phyloP scores from a whole-genome alignment of 2,113 vertebrate genomes.

The Verasper variegatus region DNA sequence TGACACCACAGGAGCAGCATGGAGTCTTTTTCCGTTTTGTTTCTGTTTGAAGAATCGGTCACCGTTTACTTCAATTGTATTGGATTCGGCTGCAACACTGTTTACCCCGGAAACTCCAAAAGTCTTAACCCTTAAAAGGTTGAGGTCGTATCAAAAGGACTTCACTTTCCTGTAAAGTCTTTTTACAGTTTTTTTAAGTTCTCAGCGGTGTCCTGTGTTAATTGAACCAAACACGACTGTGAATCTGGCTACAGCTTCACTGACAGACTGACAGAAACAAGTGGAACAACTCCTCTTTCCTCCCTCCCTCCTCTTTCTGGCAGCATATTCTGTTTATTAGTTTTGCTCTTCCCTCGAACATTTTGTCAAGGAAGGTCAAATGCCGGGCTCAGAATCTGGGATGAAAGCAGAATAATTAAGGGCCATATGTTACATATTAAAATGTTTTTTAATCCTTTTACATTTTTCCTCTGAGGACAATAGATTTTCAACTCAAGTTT shows the following conservation, averaged over 20 bases:
- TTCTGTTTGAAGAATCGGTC: too few relatives aligned
- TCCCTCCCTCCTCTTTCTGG: background rate
- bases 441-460: background rate
- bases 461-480: background rate
- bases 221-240: too few relatives aligned
- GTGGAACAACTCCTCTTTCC: background rate
- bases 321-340: conserved; percentile 52
- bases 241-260: background rate
- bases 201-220: too few relatives aligned
- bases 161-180: too few relatives aligned
- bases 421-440: conserved; percentile 22
- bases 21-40: too few relatives aligned
- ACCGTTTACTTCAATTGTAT: too few relatives aligned
- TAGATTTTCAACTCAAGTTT: background rate
- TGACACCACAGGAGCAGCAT: too few relatives aligned
- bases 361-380: conserved; percentile 8
- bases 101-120: too few relatives aligned
- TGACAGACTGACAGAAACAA: conserved; percentile 24
- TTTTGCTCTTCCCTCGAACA: conserved; percentile 26
- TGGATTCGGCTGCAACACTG: too few relatives aligned
- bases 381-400: conserved; percentile 2
- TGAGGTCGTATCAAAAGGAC: too few relatives aligned
- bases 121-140: too few relatives aligned
- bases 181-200: too few relatives aligned
- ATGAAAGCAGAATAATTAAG: conserved; percentile 33